Evolutionary conservation across 2,888 invertebrate species (phyloP).

Genomic region (Campaea margaritaria): DNA sequence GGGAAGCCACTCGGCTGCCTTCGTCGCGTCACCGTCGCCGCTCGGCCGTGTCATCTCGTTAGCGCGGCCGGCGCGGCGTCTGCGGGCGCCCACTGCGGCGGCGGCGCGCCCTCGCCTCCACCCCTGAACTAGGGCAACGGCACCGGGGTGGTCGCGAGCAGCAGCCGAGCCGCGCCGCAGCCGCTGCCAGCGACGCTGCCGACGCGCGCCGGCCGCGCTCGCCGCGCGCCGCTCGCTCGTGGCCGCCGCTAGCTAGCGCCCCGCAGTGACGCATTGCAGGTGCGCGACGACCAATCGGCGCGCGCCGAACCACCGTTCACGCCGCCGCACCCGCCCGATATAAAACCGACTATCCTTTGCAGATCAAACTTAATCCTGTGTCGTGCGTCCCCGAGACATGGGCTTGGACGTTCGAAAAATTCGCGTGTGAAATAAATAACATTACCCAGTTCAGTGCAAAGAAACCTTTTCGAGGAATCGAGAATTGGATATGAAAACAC

Average conservation of each 20-base stretch:
- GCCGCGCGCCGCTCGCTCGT: conserved; percentile 47
- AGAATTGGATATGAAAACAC: conserved; percentile 77
- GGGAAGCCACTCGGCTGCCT: conserved; percentile 45
- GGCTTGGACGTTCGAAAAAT: conserved; percentile 75
- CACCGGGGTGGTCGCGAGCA: conserved; percentile 47
- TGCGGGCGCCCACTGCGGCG: conserved; percentile 61
- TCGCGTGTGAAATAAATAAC: conserved; percentile 64
- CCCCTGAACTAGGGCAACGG: conserved; percentile 68
- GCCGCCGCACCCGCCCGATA: conserved; percentile 90
- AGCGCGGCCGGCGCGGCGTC: conserved; percentile 56
- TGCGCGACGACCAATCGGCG: conserved; percentile 92
- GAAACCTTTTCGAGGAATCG: conserved; percentile 56
- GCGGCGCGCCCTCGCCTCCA: conserved; percentile 60
- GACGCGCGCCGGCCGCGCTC: conserved; percentile 40
- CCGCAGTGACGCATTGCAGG: conserved; percentile 94
- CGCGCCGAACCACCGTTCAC: conserved; percentile 89
- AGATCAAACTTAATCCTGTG: conserved; percentile 86
- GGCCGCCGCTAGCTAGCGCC: conserved; percentile 61
- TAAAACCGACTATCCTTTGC: conserved; percentile 88
- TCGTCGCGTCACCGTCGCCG: conserved; percentile 47
- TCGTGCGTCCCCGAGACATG: conserved; percentile 82
- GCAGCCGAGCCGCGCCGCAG: conserved; percentile 53
- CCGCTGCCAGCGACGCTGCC: conserved; percentile 51
- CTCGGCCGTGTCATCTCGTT: conserved; percentile 52
- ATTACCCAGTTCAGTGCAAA: conserved; percentile 58